phyloP scores from a whole-genome alignment of 2,113 vertebrate genomes.

The Tautogolabrus adspersus region DNA sequence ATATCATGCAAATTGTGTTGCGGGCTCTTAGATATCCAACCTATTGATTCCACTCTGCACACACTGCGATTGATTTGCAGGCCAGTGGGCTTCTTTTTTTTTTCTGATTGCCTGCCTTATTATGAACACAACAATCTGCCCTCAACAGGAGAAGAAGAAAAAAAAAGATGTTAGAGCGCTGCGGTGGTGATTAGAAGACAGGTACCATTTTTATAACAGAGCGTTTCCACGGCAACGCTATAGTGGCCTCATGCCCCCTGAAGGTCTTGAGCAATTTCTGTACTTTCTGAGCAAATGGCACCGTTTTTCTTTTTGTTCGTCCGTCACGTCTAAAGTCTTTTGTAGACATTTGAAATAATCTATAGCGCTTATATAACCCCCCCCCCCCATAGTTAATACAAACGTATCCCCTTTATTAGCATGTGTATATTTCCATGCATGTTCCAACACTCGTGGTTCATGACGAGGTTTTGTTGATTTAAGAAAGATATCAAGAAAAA shows the following conservation, averaged over 20 bases:
- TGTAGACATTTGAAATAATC: neutral
- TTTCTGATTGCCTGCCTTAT: conserved; percentile 60
- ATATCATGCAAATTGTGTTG: conserved; percentile 46
- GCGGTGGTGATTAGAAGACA: conserved; percentile 52
- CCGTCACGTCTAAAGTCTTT: neutral
- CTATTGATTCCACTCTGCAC: conserved; percentile 48
- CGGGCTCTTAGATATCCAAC: conserved; percentile 26
- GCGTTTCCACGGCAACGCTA: conserved; percentile 63
- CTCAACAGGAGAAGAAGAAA: neutral
- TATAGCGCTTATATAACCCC: neutral
- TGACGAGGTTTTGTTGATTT: neutral
- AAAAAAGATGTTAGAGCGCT: neutral
- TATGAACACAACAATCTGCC: conserved; percentile 50
- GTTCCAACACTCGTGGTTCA: neutral
- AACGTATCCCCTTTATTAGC: neutral
- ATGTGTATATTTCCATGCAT: neutral
- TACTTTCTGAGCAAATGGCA: conserved; percentile 18
- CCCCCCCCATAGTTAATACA: neutral
- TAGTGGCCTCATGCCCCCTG: conserved; percentile 33
- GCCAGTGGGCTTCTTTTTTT: conserved; percentile 27
- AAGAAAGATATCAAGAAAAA: neutral
- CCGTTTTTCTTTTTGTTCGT: conserved; percentile 27
- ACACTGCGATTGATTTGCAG: conserved; percentile 54
- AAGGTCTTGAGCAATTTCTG: conserved; percentile 40
- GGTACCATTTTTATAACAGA: conserved; percentile 50